phyloP scores from a whole-genome alignment of 2,797 vertebrate genomes.

The Falco berigora region DNA sequence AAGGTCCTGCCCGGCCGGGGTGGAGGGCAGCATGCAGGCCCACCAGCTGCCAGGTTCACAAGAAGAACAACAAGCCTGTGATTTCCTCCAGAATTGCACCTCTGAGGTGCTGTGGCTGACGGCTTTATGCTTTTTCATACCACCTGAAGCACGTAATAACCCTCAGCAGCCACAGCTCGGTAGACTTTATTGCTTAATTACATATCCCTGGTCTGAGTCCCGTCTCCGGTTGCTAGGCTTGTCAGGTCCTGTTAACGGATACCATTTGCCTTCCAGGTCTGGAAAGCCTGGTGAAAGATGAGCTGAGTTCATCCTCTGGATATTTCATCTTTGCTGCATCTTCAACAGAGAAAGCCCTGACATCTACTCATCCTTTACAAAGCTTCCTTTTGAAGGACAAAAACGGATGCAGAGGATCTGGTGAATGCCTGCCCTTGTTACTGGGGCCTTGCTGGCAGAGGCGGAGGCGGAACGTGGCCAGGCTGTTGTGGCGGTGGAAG shows the following conservation, averaged over 20 bases:
- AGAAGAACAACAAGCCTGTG: neutral
- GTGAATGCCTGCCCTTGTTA: fast-evolving
- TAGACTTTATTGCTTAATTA: neutral
- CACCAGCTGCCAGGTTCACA: neutral
- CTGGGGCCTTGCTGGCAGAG: neutral
- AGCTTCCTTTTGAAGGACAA: neutral
- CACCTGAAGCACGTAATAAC: neutral
- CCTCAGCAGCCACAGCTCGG: neutral
- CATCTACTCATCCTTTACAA: neutral
- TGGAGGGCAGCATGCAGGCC: fast-evolving
- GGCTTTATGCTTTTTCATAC: neutral
- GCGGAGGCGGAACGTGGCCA: fast-evolving
- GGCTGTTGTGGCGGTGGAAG: neutral
- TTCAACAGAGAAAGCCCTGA: neutral
- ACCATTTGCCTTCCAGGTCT: neutral
- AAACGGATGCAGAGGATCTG: fast-evolving
- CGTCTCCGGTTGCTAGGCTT: neutral
- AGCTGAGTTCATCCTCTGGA: neutral
- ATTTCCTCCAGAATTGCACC: neutral
- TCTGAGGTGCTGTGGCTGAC: neutral
- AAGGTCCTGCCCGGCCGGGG: fast-evolving
- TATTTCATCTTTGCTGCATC: neutral
- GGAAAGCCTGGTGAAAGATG: neutral
- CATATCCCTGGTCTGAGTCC: neutral
- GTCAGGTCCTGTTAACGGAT: neutral